A percentile compares a stretch with the other conserved stretches of the same genome.
phyloP scores from a whole-genome alignment of 1,140 invertebrate genomes.

The Diplogasteroides magnus region DNA sequence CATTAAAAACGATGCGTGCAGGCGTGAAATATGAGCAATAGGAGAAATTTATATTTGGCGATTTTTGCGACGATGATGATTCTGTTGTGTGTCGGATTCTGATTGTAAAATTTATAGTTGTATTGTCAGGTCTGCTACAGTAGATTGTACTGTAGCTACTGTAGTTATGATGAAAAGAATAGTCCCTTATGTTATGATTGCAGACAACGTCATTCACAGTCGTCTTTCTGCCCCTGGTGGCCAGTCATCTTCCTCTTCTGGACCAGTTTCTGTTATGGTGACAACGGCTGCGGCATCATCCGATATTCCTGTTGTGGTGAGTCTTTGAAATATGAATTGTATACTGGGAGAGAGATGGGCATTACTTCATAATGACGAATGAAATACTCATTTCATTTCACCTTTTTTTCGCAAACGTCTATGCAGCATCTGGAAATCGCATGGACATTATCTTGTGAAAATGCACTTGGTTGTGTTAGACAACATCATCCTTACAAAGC shows the following conservation, averaged over 20 bases:
- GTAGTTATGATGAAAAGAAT: neutral
- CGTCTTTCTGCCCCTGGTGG: no score
- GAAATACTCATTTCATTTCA: no score
- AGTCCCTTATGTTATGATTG: neutral
- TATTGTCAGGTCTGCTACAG: neutral
- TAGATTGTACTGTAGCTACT: neutral
- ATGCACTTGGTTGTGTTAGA: constrained; percentile 8
- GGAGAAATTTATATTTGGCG: no score
- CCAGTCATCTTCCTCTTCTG: no score
- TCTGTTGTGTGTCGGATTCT: no score
- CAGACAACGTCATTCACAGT: neutral
- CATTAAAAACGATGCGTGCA: no score
- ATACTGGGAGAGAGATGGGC: constrained; percentile 7
- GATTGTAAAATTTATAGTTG: neutral
- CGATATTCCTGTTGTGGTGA: constrained; percentile 71
- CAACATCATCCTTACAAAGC: neutral
- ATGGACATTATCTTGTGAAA: no score
- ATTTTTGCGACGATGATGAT: no score
- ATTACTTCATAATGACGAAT: no score
- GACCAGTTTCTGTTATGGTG: constrained; percentile 77
- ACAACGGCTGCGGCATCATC: constrained; percentile 91
- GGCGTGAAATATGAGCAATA: no score
- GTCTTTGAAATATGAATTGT: constrained; percentile 9
- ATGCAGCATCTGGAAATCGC: no score
- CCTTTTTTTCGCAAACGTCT: no score